A percentile compares a stretch with the other conserved stretches of the same genome.
Conservation (phyloP, 1,140 invertebrate genomes). For the Solenopsis invicta region DNA sequence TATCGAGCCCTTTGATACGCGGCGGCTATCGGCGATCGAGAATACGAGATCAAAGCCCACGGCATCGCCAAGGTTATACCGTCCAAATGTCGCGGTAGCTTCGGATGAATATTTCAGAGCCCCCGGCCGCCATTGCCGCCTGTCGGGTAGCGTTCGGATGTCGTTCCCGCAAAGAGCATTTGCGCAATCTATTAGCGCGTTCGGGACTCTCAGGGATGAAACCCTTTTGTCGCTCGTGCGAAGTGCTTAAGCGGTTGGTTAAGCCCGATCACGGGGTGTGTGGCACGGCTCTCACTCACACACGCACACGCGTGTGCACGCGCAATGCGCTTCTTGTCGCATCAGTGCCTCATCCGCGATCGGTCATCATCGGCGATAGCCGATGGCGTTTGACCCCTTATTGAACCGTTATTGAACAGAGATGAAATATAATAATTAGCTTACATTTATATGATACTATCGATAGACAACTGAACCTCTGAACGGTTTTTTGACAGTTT, state of each 20-base stretch:
- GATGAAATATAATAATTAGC: not conserved
- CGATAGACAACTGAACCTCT: too few species aligned
- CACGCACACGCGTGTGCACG: not conserved
- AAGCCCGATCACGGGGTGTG: constrained; percentile 72
- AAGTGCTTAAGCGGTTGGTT: constrained; percentile 84
- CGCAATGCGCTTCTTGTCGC: constrained; percentile 13
- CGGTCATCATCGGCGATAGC: not conserved
- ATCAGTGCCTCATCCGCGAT: constrained; percentile 15
- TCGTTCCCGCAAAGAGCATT: constrained; percentile 84
- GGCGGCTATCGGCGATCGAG: constrained; percentile 60
- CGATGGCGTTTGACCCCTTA: constrained; percentile 5
- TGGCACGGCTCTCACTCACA: not conserved
- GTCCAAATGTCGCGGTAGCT: constrained; percentile 73
- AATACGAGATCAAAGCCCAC: constrained; percentile 74
- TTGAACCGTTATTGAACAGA: not conserved
- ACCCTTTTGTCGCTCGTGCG: constrained; percentile 83
- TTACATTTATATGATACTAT: too few species aligned
- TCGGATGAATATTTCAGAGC: constrained; percentile 74
- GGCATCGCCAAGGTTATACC: constrained; percentile 61
- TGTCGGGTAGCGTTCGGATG: constrained; percentile 52
- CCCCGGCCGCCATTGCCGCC: constrained; percentile 48
- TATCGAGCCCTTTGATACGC: constrained; percentile 45
- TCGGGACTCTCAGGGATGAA: constrained; percentile 80
- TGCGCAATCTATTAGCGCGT: constrained; percentile 83
- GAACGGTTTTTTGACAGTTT: too few species aligned